Evolutionary conservation across 2,888 invertebrate genomes (phyloP).

Genomic region (Heteromyza rotundicornis): DNA sequence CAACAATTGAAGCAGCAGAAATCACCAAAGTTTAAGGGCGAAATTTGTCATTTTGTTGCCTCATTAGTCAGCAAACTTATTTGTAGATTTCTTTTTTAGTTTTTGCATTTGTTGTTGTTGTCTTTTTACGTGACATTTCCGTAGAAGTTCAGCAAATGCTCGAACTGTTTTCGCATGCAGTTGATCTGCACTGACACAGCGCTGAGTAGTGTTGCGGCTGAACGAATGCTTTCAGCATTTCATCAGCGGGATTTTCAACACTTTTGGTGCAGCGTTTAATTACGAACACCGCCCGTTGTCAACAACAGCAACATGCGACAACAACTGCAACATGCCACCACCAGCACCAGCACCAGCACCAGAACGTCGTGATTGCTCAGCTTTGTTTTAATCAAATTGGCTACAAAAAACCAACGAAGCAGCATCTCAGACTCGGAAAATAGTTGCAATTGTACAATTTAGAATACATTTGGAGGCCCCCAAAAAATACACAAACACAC

Average conservation of each 20-base stretch:
- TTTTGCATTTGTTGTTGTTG: too few relatives aligned
- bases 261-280: background rate
- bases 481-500: too few relatives aligned
- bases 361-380: background rate
- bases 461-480: too few relatives aligned
- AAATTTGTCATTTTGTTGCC: constrained; percentile 3
- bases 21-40: background rate
- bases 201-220: background rate
- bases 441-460: too few relatives aligned
- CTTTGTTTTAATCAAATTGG: background rate
- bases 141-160: background rate
- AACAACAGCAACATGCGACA: background rate
- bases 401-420: too few relatives aligned
- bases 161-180: background rate
- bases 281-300: constrained; percentile 6
- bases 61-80: constrained; percentile 7
- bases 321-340: background rate
- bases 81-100: background rate
- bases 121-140: background rate
- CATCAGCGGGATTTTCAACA: background rate
- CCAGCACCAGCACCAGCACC: too few relatives aligned
- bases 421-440: too few relatives aligned
- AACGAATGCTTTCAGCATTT: background rate
- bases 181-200: background rate
- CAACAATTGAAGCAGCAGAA: too few relatives aligned